Percentiles rank a stretch among this genome's conserved stretches.
phyloP scores from a whole-genome alignment of 2,113 vertebrate species.

The Alosa alosa region DNA sequence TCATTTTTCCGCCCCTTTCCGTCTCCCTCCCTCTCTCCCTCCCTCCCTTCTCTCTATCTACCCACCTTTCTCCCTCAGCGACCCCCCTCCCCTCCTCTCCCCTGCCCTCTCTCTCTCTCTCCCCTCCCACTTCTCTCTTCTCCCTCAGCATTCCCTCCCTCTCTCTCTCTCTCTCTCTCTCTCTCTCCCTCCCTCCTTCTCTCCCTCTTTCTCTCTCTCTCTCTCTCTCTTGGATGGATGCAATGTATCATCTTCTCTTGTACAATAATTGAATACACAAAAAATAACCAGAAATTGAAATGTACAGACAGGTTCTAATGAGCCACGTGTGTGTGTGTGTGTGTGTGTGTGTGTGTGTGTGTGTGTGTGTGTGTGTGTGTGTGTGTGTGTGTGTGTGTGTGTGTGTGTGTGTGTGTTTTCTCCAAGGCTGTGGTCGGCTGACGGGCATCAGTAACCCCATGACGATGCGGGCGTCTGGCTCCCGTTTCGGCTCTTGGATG shows the following conservation, averaged over 20 bases:
- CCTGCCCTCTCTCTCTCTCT: neutral
- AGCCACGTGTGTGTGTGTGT: neutral
- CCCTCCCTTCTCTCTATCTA: neutral
- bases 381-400: neutral
- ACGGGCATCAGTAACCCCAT: conserved; percentile 88
- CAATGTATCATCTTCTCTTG: neutral
- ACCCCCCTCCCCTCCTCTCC: too few relatives aligned
- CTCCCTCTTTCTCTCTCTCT: too few relatives aligned
- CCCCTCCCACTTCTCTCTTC: neutral
- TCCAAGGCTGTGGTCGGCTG: conserved; percentile 77
- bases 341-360: neutral
- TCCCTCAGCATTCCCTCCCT: too few relatives aligned
- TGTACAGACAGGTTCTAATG: neutral
- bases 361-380: neutral
- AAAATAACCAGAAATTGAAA: neutral
- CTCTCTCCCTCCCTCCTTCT: neutral
- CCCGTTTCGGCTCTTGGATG: conserved; percentile 95
- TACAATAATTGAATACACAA: neutral
- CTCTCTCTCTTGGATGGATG: too few relatives aligned
- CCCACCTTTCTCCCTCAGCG: neutral
- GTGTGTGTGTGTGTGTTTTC: neutral
- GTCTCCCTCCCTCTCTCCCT: neutral
- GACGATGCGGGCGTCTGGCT: conserved; percentile 89
- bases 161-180: neutral
- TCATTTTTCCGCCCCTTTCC: neutral